Evolutionary conservation across 2,113 vertebrate genomes (phyloP).

Genomic region (Callocephalon fimbriatum): DNA sequence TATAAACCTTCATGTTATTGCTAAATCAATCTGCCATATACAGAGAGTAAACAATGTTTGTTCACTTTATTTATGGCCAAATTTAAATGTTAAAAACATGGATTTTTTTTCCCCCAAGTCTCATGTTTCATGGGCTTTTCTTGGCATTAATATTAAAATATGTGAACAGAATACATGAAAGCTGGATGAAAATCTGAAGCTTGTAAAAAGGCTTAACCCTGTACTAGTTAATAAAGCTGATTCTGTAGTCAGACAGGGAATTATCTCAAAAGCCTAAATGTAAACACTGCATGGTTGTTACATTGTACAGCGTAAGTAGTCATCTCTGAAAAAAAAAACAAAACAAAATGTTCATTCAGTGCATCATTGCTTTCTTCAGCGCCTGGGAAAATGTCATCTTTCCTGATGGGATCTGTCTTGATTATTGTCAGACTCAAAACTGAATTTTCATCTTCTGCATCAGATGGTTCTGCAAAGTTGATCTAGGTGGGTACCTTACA

Average conservation of each 20-base stretch:
- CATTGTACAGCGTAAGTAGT: not conserved
- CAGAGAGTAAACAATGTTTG: not conserved
- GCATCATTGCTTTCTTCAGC: not conserved
- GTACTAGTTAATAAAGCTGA: slow-evolving; percentile 2
- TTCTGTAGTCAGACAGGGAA: not conserved
- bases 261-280: not conserved
- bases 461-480: not conserved
- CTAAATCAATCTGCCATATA: not conserved
- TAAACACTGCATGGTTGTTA: not conserved
- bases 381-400: not conserved
- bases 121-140: slow-evolving; percentile 27
- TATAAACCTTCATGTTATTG: slow-evolving; percentile 33
- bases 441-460: not conserved
- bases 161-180: slow-evolving; percentile 8
- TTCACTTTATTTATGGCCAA: slow-evolving; percentile 42
- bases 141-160: slow-evolving; percentile 57
- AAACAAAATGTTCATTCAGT: not conserved
- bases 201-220: slow-evolving; percentile 17
- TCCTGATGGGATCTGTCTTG: not conserved
- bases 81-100: slow-evolving; percentile 46
- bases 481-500: not conserved
- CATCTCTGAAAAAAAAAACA: not conserved
- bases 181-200: slow-evolving; percentile 13
- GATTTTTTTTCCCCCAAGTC: not conserved
- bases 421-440: not conserved